phyloP scores from a whole-genome alignment of 2,888 invertebrate genomes.

The Himalopsyche anomala region DNA sequence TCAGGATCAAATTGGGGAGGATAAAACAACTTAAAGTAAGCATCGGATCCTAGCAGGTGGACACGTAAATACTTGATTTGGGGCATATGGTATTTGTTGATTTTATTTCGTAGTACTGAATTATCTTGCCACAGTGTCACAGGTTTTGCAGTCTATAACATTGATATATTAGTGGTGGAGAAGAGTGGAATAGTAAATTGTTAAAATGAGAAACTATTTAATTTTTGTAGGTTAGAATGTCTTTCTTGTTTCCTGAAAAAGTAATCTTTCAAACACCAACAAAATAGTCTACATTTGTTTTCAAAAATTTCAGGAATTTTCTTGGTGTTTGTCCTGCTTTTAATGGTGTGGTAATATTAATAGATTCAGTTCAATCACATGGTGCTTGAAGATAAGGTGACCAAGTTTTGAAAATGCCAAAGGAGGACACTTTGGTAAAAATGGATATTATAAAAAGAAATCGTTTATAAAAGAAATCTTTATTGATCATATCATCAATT shows the following conservation, averaged over 20 bases:
- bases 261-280: not conserved
- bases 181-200: not conserved
- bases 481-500: too few species aligned
- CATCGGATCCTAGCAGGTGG: not conserved
- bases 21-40: not conserved
- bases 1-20: not conserved
- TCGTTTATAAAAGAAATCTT: too few species aligned
- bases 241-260: too few species aligned
- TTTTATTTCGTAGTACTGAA: constrained; percentile 71
- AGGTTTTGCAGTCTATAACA: constrained; percentile 69
- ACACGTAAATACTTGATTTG: constrained; percentile 64
- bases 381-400: not conserved
- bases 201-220: not conserved
- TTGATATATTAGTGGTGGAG: not conserved
- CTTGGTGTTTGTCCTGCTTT: not conserved
- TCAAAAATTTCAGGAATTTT: not conserved
- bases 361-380: not conserved
- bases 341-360: not conserved
- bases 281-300: not conserved
- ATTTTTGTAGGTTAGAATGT: not conserved
- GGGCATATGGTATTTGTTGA: constrained; percentile 76
- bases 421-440: too few species aligned
- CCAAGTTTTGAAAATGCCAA: too few species aligned
- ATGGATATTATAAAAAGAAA: too few species aligned
- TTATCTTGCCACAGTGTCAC: constrained; percentile 78